These are phyloP conservation scores for Trichopoda pennipes DNA, from an alignment of 2,888 invertebrate species.

Conservation along the genomic window DNA sequence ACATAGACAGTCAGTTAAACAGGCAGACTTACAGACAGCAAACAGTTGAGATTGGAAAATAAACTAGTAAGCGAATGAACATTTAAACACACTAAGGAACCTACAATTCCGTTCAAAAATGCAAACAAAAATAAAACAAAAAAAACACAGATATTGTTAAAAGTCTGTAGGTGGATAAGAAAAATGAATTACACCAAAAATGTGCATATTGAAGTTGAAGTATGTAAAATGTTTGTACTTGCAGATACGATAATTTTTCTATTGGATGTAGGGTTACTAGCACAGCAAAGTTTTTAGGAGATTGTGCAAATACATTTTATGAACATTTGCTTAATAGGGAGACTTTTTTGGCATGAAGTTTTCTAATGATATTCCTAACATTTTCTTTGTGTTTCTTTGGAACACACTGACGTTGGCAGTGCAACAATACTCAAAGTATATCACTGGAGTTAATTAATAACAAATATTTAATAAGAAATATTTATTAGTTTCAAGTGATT, in stretches of 20 bases:
- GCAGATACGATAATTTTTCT: conserved; percentile 17
- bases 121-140: conserved; percentile 15
- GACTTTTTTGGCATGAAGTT: too few species aligned
- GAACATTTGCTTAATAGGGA: too few species aligned
- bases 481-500: too few species aligned
- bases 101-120: conserved; percentile 51
- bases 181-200: conserved; percentile 58
- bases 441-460: too few species aligned
- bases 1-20: conserved; percentile 51
- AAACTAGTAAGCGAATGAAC: conserved; percentile 46
- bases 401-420: too few species aligned
- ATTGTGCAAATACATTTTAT: background rate
- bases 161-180: conserved; percentile 65
- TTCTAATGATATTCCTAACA: too few species aligned
- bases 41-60: conserved; percentile 55
- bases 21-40: conserved; percentile 41
- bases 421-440: too few species aligned
- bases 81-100: conserved; percentile 50
- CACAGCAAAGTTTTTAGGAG: background rate
- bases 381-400: too few species aligned
- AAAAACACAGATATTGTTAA: conserved; percentile 40
- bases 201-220: conserved; percentile 34
- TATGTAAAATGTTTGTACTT: conserved; percentile 33
- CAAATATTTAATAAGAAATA: too few species aligned
- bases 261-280: conserved; percentile 20